Evolutionary conservation across 2,113 vertebrate species (phyloP), one percentile per base, ranked within the genome.

Genomic region (Gobio gobio): DNA sequence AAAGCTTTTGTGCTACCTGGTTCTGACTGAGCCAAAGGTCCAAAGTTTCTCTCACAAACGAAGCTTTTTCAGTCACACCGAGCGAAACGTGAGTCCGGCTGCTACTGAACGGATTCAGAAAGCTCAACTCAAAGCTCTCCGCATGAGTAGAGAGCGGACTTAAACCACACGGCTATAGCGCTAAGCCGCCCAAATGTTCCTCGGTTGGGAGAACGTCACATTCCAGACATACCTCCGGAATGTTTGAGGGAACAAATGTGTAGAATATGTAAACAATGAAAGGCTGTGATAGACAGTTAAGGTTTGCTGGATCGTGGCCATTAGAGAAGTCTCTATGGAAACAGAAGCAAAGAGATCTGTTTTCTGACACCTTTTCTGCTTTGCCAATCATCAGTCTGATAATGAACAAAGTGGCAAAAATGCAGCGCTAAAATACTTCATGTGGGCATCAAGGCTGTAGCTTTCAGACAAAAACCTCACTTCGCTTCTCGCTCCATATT

Each of bases 331-430:
- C 86, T 47, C 58, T 79, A 86, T 83, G 80, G 24, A 86, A 85
- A 73, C 26, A 43, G 78, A 64, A 49, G 63, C 64, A 36, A n/a
- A 85, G 77, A 76, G 43, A 82, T 18, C 45, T 81, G 40, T 73
- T 22, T 73, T 74, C 29, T 73, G 58, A 68, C 74, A 73, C 80
- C 75, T 77, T 85, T 86, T 70, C 33, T 79, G 75, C 84, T 83
- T 54, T 49, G 13, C 18, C 68, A 84, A 59, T 87, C 86, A 66
- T 54, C 73, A 82, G 70, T 59, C 61, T 85, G 72, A 85, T 77
- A 82, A 84, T 63, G 5, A 54, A 85, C 54, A 16, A 22, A 81
- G 56, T 86, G 66, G 85, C 81, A 86, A 72, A 83, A 83, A 83
- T 83, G 64, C 66, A 43, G 80, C 0, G 7, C 36, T 56, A 68